These are phyloP conservation scores for Leucoraja ocellata DNA, from an alignment of 2,797 vertebrate genomes.

Conservation along the genomic window DNA sequence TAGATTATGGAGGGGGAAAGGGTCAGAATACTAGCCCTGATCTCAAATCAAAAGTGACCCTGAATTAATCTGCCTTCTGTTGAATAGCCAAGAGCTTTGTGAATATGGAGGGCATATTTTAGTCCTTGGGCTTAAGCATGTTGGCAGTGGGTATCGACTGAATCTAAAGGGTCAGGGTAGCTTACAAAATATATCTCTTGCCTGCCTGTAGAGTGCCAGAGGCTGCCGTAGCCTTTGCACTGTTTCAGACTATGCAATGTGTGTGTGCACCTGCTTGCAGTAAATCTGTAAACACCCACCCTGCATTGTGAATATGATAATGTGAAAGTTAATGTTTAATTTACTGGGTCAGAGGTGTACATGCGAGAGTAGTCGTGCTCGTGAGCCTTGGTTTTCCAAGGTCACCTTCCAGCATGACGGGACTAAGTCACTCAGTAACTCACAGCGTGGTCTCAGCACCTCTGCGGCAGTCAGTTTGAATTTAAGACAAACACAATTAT, in stretches of 20 bases:
- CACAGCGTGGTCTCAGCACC: neutral
- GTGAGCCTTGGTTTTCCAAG: neutral
- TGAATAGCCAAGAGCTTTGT: neutral
- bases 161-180: neutral
- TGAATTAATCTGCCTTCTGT: neutral
- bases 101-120: no score
- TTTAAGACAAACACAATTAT: no score
- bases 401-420: neutral
- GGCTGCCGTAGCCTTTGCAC: no score
- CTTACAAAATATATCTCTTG: neutral
- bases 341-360: neutral
- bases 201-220: no score
- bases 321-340: slow-evolving; percentile 2
- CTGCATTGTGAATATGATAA: neutral
- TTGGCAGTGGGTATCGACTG: no score
- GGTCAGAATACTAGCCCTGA: neutral
- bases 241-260: neutral
- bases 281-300: neutral
- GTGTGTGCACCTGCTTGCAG: neutral
- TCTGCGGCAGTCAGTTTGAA: neutral
- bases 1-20: neutral
- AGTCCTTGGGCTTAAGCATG: neutral
- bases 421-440: neutral
- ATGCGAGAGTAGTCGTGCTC: neutral
- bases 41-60: no score